Evolutionary conservation across 2,888 invertebrate species (phyloP).

Genomic region (Epirrhoe alternata): DNA sequence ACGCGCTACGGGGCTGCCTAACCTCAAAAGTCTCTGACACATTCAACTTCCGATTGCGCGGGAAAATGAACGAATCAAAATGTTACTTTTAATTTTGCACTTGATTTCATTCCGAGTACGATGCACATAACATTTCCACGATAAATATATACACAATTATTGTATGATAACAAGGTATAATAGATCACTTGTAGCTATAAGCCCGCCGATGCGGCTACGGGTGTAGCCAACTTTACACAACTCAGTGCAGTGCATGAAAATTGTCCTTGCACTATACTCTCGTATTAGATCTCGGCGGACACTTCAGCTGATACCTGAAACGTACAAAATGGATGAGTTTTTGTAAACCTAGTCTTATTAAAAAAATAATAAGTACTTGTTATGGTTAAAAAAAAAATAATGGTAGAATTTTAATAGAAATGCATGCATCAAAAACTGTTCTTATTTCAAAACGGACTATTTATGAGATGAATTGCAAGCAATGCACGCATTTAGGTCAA

Average conservation of each 20-base stretch:
- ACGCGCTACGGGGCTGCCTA: constrained; percentile 50
- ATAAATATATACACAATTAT: constrained; percentile 65
- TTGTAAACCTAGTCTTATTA: neutral
- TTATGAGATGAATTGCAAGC: neutral
- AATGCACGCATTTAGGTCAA: neutral
- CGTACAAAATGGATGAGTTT: constrained; percentile 5
- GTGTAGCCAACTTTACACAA: constrained; percentile 33
- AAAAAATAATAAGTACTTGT: constrained; percentile 4
- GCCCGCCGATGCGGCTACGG: constrained; percentile 43
- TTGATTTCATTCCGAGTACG: constrained; percentile 63
- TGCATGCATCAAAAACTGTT: constrained; percentile 8
- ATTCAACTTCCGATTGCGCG: constrained; percentile 53
- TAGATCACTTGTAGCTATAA: constrained; percentile 46
- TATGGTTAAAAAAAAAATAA: no score
- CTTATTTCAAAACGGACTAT: neutral
- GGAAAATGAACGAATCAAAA: constrained; percentile 57
- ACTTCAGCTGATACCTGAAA: constrained; percentile 64
- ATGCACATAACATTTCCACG: constrained; percentile 69
- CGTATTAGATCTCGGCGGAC: constrained; percentile 65
- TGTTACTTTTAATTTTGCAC: constrained; percentile 53
- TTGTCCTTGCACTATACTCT: constrained; percentile 56
- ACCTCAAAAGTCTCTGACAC: constrained; percentile 49
- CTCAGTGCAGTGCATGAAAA: constrained; percentile 38
- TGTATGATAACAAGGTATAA: constrained; percentile 47
- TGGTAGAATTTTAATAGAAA: constrained; percentile 18